A percentile compares a stretch with the other conserved stretches of the same genome.
Conservation (phyloP, 2,888 invertebrate species). For the Tipula helvola region DNA sequence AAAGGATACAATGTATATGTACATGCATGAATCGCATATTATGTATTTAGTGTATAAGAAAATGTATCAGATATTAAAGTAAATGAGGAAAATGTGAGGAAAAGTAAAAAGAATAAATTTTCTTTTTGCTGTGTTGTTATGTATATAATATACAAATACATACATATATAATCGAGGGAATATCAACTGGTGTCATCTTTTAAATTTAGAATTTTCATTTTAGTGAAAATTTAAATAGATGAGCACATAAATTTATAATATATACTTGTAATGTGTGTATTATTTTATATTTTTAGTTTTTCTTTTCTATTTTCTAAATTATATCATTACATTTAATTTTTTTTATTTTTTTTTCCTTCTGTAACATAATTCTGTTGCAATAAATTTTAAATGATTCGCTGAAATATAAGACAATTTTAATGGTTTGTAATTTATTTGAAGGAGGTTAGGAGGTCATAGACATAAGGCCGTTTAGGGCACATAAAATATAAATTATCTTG, state of each 20-base stretch:
- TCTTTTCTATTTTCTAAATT: neutral
- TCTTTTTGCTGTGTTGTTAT: neutral
- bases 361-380: neutral
- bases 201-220: constrained; percentile 6
- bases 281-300: neutral
- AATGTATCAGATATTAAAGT: neutral
- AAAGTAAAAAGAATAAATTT: neutral
- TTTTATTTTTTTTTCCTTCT: neutral
- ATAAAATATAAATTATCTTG: neutral
- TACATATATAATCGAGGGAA: neutral
- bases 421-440: neutral
- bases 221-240: neutral
- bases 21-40: neutral
- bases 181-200: constrained; percentile 10
- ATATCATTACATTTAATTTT: neutral
- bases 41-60: neutral
- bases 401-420: neutral
- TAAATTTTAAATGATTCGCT: neutral
- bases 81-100: neutral
- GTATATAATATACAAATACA: neutral
- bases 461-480: neutral
- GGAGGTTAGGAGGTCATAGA: neutral
- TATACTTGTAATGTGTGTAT: neutral
- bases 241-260: neutral
- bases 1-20: neutral